Base-by-base conservation (phyloP, 2,113 vertebrate species). In the Anarrhichthys ocellatus region DNA sequence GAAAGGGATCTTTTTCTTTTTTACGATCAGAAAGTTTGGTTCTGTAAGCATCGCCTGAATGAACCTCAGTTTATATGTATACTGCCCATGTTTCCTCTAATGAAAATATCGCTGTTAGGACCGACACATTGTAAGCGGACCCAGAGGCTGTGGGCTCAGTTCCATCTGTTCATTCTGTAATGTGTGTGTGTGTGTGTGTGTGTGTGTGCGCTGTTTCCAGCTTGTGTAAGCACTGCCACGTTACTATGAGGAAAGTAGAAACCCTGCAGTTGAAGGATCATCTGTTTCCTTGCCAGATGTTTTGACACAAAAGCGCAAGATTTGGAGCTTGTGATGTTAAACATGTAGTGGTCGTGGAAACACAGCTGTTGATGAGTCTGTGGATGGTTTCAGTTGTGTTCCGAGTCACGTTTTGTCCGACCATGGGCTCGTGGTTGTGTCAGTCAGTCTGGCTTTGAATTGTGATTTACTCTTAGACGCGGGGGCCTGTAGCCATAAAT, bases 141-240 rank as follows among this genome's bases (percentile, higher is more conserved):
- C 68, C 59, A 18, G 48, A 78, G 75, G 66, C 78, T 29, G 40
- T 7, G 76, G 52, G 50, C 76, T 78, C 65, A 40, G 62, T 69
- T 83, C 76, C 80, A 76, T 80, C 69, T 71, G 78, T 38, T 83
- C 76, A 36, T 77, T 91, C 34, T 89, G 61, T 73, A 86, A 85
- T 54, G 78, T 61, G 27, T 61, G 14, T 58, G n/a, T 58, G 54
- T 58, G n/a, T 56, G 54, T 54, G 52, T 54, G 52, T 59, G 54
- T 27, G 54, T 58, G 52, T 59, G 54, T 27, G 54, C 29, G 77
- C 69, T 64, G 82, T 87, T 87, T 78, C 50, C n/a, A 67, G 80
- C 93, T 92, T 93, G 91, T 93, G 90, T 81, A 94, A 93, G 66
- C 73, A 70, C 85, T 88, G 93, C 91, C 89, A 92, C 90, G 88